phyloP scores from a whole-genome alignment of 2,797 vertebrate genomes.

The Cyclura pinguis region DNA sequence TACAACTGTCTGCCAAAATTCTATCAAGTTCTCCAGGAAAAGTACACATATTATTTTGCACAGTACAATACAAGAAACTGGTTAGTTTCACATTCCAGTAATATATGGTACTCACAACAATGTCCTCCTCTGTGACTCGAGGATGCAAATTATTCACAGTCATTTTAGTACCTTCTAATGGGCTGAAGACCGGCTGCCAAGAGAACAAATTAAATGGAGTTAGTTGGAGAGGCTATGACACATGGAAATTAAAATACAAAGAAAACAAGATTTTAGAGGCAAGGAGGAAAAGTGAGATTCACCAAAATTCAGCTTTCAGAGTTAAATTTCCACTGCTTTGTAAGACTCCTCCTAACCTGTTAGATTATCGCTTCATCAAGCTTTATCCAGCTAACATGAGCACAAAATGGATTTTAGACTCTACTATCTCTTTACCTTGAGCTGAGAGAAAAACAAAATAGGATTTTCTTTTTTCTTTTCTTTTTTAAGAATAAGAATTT shows the following conservation, averaged over 20 bases:
- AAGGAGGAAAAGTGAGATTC: not conserved
- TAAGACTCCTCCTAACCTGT: not conserved
- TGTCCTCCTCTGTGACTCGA: conserved; percentile 96
- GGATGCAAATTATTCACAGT: conserved; percentile 97
- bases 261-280: not conserved
- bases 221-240: not conserved
- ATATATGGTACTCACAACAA: conserved; percentile 87
- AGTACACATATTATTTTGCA: not conserved
- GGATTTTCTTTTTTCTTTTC: not conserved
- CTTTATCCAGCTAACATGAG: not conserved
- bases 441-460: not conserved
- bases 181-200: conserved; percentile 89
- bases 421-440: not conserved
- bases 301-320: conserved; percentile 14
- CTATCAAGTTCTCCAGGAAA: not conserved
- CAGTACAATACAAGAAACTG: not conserved
- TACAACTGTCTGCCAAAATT: not conserved
- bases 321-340: not conserved
- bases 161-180: conserved; percentile 98
- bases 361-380: conserved; percentile 28
- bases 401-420: not conserved
- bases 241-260: conserved; percentile 30
- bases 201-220: conserved; percentile 18
- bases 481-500: not conserved
- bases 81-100: not conserved